phyloP scores from a whole-genome alignment of 2,888 invertebrate species.

The Lymantria dispar region DNA sequence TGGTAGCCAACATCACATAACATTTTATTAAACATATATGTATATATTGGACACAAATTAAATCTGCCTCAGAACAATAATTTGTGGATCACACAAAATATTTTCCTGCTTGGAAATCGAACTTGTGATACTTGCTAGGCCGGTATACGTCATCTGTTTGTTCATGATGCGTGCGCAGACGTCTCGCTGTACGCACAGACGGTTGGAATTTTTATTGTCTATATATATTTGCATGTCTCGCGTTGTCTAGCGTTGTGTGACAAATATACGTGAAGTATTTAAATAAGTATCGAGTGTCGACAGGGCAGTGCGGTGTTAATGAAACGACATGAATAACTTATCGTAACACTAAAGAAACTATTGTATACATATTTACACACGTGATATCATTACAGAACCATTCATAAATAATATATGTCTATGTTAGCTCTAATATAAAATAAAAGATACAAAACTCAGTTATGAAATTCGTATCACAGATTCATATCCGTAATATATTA shows the following conservation, averaged over 20 bases:
- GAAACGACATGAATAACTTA: slow-evolving; percentile 10
- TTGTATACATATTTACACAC: too few relatives aligned
- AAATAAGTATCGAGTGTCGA: slow-evolving; percentile 2
- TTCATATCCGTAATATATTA: neutral
- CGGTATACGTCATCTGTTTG: slow-evolving; percentile 2
- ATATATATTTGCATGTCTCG: slow-evolving; percentile 21
- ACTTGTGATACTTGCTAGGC: neutral
- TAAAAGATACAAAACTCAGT: too few relatives aligned
- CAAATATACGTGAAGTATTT: slow-evolving; percentile 1
- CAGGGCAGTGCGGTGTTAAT: slow-evolving; percentile 6
- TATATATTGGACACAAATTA: neutral
- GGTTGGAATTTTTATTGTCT: slow-evolving; percentile 27
- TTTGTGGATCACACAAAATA: neutral
- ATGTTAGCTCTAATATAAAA: too few relatives aligned
- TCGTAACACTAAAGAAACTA: neutral
- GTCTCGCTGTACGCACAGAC: slow-evolving; percentile 3
- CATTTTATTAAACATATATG: too few relatives aligned
- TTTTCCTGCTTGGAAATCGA: neutral
- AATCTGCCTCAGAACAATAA: neutral
- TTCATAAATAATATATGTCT: too few relatives aligned
- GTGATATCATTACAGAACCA: too few relatives aligned
- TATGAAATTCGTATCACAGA: neutral
- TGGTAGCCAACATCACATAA: too few relatives aligned
- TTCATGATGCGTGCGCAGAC: slow-evolving; percentile 9
- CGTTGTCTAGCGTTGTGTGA: neutral